Conservation (phyloP, 2,888 invertebrate genomes). For the Pyrocoelia pectoralis region DNA sequence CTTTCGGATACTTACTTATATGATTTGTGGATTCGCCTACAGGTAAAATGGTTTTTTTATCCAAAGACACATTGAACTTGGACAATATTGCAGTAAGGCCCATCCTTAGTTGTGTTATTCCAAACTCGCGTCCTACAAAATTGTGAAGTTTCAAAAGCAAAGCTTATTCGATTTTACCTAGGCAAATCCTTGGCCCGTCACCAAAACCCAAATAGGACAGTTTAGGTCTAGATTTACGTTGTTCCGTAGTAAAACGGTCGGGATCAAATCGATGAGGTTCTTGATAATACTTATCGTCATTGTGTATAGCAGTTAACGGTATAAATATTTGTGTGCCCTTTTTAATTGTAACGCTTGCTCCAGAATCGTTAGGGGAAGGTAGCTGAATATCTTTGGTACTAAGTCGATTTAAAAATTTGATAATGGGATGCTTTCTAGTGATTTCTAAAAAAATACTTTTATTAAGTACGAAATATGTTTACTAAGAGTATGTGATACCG, state of each 20-base stretch:
- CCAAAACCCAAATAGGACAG: constrained; percentile 44
- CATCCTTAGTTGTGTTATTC: constrained; percentile 42
- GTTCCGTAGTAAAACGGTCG: constrained; percentile 47
- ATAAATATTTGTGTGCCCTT: constrained; percentile 46
- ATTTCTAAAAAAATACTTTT: constrained; percentile 19
- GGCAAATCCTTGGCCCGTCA: constrained; percentile 44
- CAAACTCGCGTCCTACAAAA: constrained; percentile 43
- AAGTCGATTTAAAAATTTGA: constrained; percentile 18
- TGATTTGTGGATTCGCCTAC: constrained; percentile 37
- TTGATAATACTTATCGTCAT: constrained; percentile 49
- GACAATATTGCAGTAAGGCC: constrained; percentile 37
- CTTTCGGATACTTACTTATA: constrained; percentile 28
- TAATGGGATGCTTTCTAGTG: constrained; percentile 31
- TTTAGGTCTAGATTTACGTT: constrained; percentile 41
- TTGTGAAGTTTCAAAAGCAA: neutral
- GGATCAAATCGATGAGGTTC: constrained; percentile 54
- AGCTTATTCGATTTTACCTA: constrained; percentile 37
- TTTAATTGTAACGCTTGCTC: constrained; percentile 26
- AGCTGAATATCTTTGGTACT: constrained; percentile 30
- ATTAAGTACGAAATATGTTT: too few relatives aligned
- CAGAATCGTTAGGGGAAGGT: constrained; percentile 20
- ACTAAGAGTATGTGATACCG: too few relatives aligned
- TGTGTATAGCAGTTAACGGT: constrained; percentile 48
- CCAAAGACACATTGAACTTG: neutral
- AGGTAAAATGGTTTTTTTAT: constrained; percentile 31